These are phyloP conservation scores for Campodea augens DNA, from an alignment of 1,140 invertebrate species.

Conservation along the genomic window DNA sequence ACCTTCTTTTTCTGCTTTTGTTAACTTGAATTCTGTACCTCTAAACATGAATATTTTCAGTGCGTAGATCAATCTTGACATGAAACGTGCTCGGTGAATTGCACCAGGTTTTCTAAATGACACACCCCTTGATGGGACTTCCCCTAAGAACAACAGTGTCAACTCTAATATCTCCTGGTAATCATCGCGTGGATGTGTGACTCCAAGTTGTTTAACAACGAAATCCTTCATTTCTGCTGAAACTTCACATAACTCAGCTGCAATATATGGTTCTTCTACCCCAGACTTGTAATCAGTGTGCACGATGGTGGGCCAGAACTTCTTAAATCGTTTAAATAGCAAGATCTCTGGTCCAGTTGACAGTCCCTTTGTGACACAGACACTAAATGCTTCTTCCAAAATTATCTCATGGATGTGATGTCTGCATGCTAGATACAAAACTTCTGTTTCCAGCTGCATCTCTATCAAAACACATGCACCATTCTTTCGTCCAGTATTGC, in stretches of 20 bases:
- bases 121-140: slow-evolving; percentile 13
- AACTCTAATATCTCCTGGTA: slow-evolving; percentile 24
- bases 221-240: slow-evolving; percentile 2
- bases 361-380: slow-evolving; percentile 5
- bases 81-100: slow-evolving; percentile 22
- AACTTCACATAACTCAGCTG: slow-evolving; percentile 6
- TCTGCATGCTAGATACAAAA: slow-evolving; percentile 11
- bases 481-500: slow-evolving; percentile 9
- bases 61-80: slow-evolving; percentile 22
- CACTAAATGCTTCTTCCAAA: slow-evolving; percentile 10
- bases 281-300: slow-evolving; percentile 11
- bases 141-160: slow-evolving; percentile 23
- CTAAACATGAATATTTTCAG: slow-evolving; percentile 23
- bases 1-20: slow-evolving; percentile 14
- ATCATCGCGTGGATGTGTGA: slow-evolving; percentile 16
- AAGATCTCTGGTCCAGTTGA: slow-evolving; percentile 9
- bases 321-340: slow-evolving; percentile 11
- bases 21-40: slow-evolving; percentile 18
- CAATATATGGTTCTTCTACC: slow-evolving; percentile 5
- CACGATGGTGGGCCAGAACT: slow-evolving; percentile 10
- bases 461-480: slow-evolving; percentile 5
- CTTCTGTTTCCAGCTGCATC: slow-evolving; percentile 4
- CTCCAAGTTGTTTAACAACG: slow-evolving; percentile 10
- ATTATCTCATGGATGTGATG: slow-evolving; percentile 14
- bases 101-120: slow-evolving; percentile 19